These are phyloP conservation scores for Dryobota labecula DNA, from an alignment of 2,888 invertebrate species.

Conservation along the genomic window DNA sequence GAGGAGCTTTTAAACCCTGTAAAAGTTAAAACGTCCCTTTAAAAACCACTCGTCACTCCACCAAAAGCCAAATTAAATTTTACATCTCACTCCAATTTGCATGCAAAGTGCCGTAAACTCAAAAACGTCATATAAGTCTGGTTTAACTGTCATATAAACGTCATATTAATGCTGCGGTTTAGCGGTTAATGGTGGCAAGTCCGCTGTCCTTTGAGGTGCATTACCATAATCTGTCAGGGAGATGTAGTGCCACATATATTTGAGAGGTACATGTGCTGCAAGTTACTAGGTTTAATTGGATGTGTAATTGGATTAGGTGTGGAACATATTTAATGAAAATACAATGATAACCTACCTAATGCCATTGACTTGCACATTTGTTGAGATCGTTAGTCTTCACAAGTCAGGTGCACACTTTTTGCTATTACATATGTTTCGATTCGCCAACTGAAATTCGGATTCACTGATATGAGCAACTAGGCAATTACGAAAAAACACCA, in stretches of 20 bases:
- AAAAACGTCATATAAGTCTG: slow-evolving; percentile 26
- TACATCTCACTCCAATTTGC: slow-evolving; percentile 30
- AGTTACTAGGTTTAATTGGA: slow-evolving; percentile 24
- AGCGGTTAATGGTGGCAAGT: slow-evolving; percentile 32
- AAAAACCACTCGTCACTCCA: slow-evolving; percentile 13
- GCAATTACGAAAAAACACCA: background rate
- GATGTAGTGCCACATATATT: slow-evolving; percentile 41
- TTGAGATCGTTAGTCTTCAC: background rate
- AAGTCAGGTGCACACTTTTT: background rate
- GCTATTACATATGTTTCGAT: background rate
- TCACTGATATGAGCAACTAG: background rate
- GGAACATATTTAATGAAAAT: slow-evolving; percentile 7
- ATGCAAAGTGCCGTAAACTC: slow-evolving; percentile 15
- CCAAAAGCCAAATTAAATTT: slow-evolving; percentile 24
- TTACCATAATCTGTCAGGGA: slow-evolving; percentile 72
- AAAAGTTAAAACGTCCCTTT: background rate
- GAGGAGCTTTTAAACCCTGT: background rate
- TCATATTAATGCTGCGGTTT: slow-evolving; percentile 53
- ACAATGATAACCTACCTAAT: background rate
- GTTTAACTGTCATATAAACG: slow-evolving; percentile 45
- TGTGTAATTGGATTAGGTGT: slow-evolving; percentile 27
- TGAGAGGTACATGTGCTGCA: slow-evolving; percentile 5
- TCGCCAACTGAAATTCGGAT: background rate
- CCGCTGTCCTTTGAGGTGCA: slow-evolving; percentile 56
- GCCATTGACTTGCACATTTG: background rate